These are phyloP conservation scores for Syngnathus typhle DNA, from an alignment of 2,113 vertebrate genomes.

Conservation along the genomic window DNA sequence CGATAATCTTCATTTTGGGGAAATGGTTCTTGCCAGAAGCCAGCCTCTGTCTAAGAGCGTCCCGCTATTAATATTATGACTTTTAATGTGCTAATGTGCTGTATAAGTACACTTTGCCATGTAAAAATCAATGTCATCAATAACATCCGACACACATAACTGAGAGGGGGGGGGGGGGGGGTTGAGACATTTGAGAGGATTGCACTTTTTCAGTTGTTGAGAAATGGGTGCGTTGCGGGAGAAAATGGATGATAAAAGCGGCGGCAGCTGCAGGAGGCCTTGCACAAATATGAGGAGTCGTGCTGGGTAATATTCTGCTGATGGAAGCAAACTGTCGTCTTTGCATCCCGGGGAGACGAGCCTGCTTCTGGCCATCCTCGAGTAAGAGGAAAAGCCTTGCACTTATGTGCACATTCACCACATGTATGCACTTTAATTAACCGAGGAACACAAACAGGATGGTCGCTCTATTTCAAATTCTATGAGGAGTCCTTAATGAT, in stretches of 20 bases:
- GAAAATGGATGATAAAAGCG: conserved; percentile 27
- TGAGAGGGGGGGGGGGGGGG: not conserved
- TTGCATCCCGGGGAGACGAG: conserved; percentile 12
- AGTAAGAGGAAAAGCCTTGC: not conserved
- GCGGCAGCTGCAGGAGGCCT: conserved; percentile 16
- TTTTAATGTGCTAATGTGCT: not conserved
- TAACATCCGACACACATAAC: not conserved
- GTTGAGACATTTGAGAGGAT: conserved; percentile 5
- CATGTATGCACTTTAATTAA: not conserved
- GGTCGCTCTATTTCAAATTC: not conserved
- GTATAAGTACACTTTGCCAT: not conserved
- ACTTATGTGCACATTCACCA: not conserved
- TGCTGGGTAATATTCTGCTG: conserved; percentile 23
- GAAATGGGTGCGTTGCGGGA: conserved; percentile 20
- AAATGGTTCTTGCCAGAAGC: not conserved
- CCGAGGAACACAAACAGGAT: not conserved
- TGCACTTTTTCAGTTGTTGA: conserved; percentile 6
- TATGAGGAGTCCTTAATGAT: not conserved
- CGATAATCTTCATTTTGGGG: not conserved
- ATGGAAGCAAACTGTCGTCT: conserved; percentile 26
- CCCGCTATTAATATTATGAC: not conserved
- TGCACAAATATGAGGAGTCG: conserved; percentile 6
- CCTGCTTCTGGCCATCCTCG: conserved; percentile 1
- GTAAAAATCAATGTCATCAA: conserved; percentile 1
- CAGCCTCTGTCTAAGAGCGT: not conserved